Conservation (phyloP, 2,113 vertebrate genomes). For the Camelus dromedarius region DNA sequence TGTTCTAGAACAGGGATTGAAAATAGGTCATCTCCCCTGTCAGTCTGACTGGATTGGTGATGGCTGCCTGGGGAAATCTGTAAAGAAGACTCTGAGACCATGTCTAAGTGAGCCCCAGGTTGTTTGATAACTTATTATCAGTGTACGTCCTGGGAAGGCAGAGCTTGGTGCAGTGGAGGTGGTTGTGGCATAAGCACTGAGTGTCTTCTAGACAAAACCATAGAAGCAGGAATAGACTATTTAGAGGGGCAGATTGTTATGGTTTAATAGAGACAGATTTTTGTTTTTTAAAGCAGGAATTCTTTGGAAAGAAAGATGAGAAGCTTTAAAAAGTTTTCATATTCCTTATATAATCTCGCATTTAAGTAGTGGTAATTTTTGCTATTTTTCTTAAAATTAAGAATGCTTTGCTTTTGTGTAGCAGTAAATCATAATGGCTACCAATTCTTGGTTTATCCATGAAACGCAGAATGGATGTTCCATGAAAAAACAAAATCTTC, state of each 20-base stretch:
- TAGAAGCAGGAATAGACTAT: not conserved
- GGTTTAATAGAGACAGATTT: not conserved
- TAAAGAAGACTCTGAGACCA: not conserved
- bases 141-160: not conserved
- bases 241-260: not conserved
- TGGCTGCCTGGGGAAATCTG: not conserved
- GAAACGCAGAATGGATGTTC: not conserved
- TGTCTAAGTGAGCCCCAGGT: not conserved
- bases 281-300: not conserved
- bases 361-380: slow-evolving; percentile 16
- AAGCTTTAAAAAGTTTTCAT: not conserved
- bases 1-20: not conserved
- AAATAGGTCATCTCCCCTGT: not conserved
- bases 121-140: not conserved
- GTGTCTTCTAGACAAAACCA: not conserved
- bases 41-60: not conserved
- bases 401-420: slow-evolving; percentile 1
- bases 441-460: not conserved
- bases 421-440: not conserved
- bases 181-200: not conserved
- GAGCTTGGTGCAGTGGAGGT: not conserved
- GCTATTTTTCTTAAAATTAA: not conserved
- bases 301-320: not conserved
- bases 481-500: not conserved
- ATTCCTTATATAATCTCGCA: not conserved